Evolutionary conservation across 2,888 invertebrate genomes (phyloP).

Genomic region (Eilema caniola): DNA sequence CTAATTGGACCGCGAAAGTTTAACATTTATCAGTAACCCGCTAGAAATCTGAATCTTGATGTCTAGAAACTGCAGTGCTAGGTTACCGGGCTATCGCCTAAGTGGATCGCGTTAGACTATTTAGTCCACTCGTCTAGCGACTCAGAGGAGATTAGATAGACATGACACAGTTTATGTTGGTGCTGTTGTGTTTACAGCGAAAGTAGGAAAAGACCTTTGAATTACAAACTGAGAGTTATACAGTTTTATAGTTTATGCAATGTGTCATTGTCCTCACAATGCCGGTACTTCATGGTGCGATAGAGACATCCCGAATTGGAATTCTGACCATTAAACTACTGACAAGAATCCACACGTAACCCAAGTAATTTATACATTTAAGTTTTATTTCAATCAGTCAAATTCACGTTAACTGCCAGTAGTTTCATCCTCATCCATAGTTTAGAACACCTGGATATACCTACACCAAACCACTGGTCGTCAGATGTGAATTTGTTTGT

Average conservation of each 20-base stretch:
- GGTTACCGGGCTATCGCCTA: conserved; percentile 16
- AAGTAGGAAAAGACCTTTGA: conserved; percentile 11
- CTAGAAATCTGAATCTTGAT: conserved; percentile 11
- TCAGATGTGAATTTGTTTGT: too few relatives aligned
- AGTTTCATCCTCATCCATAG: too few relatives aligned
- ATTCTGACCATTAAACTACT: too few relatives aligned
- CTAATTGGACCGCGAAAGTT: background rate
- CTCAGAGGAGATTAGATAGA: conserved; percentile 21
- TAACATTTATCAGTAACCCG: background rate
- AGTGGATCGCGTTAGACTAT: conserved; percentile 17
- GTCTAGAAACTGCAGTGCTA: conserved; percentile 15
- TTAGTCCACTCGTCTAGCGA: conserved; percentile 13
- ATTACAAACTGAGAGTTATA: background rate
- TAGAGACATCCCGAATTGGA: background rate
- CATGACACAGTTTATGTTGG: conserved; percentile 18
- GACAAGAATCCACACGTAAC: too few relatives aligned
- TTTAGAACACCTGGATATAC: too few relatives aligned
- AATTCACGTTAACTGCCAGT: too few relatives aligned
- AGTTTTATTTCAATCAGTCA: too few relatives aligned
- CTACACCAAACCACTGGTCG: too few relatives aligned
- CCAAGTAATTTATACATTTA: too few relatives aligned
- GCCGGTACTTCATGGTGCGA: too few relatives aligned
- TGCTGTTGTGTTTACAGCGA: background rate
- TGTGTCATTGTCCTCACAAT: conserved; percentile 4
- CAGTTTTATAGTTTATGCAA: background rate